phyloP scores from a whole-genome alignment of 2,888 invertebrate genomes.

The Orthosia cruda region DNA sequence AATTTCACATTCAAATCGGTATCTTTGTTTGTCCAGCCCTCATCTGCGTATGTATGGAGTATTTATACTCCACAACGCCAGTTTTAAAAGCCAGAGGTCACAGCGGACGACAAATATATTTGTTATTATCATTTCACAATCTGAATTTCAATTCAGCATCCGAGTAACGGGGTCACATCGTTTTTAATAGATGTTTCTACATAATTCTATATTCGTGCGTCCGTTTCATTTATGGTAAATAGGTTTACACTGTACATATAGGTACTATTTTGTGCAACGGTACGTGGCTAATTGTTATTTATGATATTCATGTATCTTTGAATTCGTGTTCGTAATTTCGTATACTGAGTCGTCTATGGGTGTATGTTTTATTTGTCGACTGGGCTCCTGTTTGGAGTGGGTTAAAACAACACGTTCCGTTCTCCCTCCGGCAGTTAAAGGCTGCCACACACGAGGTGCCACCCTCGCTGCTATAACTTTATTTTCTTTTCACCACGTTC shows the following conservation, averaged over 20 bases:
- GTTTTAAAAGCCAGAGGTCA: constrained; percentile 86
- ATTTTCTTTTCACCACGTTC: constrained; percentile 76
- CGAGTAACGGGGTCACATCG: constrained; percentile 89
- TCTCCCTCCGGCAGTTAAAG: constrained; percentile 73
- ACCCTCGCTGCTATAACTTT: constrained; percentile 74
- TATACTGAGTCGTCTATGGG: constrained; percentile 56
- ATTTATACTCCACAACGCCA: constrained; percentile 80
- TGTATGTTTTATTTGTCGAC: constrained; percentile 71
- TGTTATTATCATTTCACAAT: constrained; percentile 87
- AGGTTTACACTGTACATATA: constrained; percentile 54
- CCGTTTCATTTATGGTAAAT: constrained; percentile 72
- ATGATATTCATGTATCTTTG: constrained; percentile 75
- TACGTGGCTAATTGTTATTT: constrained; percentile 74
- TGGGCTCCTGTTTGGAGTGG: constrained; percentile 71
- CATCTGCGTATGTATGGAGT: constrained; percentile 87
- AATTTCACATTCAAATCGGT: constrained; percentile 88
- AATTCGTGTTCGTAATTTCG: constrained; percentile 64
- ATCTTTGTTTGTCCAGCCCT: constrained; percentile 87
- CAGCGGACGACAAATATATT: constrained; percentile 85
- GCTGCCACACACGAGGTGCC: constrained; percentile 79
- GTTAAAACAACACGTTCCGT: constrained; percentile 77
- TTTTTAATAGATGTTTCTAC: constrained; percentile 84
- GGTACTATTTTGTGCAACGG: constrained; percentile 71
- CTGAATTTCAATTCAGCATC: constrained; percentile 88
- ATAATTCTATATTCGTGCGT: constrained; percentile 81